phyloP scores from a whole-genome alignment of 2,888 invertebrate genomes.

The Spilosoma lubricipeda region DNA sequence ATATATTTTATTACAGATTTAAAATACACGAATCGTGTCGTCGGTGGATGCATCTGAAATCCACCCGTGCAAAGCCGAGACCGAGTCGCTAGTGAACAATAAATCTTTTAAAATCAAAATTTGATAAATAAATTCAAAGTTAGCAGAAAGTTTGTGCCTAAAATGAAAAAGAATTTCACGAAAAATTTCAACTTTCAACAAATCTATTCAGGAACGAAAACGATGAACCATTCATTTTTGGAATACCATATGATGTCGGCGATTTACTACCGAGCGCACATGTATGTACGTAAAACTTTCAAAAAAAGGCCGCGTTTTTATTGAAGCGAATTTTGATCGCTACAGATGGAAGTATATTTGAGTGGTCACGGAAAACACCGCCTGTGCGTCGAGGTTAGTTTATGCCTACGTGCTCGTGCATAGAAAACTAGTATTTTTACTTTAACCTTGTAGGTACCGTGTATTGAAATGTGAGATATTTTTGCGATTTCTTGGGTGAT shows the following conservation, averaged over 20 bases:
- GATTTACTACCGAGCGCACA: neutral
- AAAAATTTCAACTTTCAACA: neutral
- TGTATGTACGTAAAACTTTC: neutral
- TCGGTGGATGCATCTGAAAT: no score
- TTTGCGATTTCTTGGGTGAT: neutral
- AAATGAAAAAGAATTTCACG: neutral
- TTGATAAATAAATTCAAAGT: neutral
- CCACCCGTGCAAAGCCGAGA: no score
- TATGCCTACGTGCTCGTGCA: neutral
- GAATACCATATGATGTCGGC: neutral
- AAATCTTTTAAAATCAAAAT: no score
- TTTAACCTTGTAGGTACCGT: neutral
- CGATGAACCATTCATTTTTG: neutral
- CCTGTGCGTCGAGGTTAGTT: neutral
- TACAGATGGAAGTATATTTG: neutral
- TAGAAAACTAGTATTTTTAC: neutral
- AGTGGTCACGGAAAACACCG: neutral
- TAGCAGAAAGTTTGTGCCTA: neutral
- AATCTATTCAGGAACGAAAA: neutral
- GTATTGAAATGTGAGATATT: neutral
- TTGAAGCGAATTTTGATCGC: conserved; percentile 1
- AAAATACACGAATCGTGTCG: no score
- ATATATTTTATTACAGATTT: no score
- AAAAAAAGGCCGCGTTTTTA: neutral
- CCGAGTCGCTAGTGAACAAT: no score